Percentiles rank a stretch among this genome's conserved stretches.
These are phyloP conservation scores for Crypturellus undulatus DNA, from an alignment of 2,113 vertebrate species.

Conservation along the genomic window DNA sequence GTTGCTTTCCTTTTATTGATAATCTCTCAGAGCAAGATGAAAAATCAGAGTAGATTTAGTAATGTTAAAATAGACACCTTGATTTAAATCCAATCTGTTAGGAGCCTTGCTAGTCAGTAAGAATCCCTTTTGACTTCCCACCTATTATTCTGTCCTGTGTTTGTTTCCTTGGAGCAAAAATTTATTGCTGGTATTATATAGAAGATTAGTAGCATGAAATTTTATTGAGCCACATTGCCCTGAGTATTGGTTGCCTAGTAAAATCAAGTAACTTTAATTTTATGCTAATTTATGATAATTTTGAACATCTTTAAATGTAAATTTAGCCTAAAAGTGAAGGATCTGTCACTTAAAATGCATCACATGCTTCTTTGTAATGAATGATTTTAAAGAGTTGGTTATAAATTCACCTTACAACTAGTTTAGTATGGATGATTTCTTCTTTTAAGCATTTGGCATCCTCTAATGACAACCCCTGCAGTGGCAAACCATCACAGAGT, in stretches of 20 bases:
- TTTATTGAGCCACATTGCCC: conserved; percentile 35
- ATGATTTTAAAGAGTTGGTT: conserved; percentile 59
- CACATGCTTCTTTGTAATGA: conserved; percentile 47
- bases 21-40: background rate
- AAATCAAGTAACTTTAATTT: conserved; percentile 64
- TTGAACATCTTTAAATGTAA: conserved; percentile 38
- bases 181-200: conserved; percentile 26
- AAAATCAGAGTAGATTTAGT: background rate
- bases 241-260: conserved; percentile 36
- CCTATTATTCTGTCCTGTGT: background rate
- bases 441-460: conserved; percentile 61
- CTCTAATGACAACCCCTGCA: conserved; percentile 61
- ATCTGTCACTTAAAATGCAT: conserved; percentile 56
- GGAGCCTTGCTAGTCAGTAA: background rate
- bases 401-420: conserved; percentile 67
- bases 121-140: background rate
- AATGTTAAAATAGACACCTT: background rate
- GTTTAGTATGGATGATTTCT: conserved; percentile 67
- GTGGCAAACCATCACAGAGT: conserved; percentile 53
- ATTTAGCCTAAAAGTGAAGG: conserved; percentile 46
- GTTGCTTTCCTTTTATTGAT: background rate
- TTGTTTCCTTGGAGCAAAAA: conserved; percentile 18
- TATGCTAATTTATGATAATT: conserved; percentile 58
- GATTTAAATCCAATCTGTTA: background rate
- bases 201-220: background rate